Evolutionary conservation across 2,888 invertebrate species (phyloP).

Genomic region (Actias luna): DNA sequence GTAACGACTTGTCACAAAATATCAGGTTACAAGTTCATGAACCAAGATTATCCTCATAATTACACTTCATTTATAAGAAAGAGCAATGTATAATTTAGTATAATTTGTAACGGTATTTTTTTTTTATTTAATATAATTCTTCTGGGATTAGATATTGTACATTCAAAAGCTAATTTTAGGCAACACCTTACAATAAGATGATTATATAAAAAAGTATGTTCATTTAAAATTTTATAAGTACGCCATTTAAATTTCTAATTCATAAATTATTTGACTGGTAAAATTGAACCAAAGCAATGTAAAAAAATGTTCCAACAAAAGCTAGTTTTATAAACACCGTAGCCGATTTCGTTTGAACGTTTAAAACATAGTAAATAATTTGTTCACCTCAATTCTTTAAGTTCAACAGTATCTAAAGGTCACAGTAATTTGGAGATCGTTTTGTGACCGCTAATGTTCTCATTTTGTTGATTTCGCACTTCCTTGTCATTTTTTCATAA

Average conservation of each 20-base stretch:
- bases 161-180: too few relatives aligned
- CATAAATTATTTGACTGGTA: too few relatives aligned
- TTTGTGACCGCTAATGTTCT: slow-evolving; percentile 29
- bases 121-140: too few relatives aligned
- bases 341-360: slow-evolving; percentile 5
- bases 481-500: slow-evolving; percentile 39
- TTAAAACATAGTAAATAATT: slow-evolving; percentile 27
- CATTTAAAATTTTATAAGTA: too few relatives aligned
- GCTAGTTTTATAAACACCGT: background rate
- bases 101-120: too few relatives aligned
- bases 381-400: slow-evolving; percentile 32
- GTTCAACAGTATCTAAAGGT: slow-evolving; percentile 38
- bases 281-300: background rate
- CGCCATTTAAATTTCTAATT: too few relatives aligned
- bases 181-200: too few relatives aligned
- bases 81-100: background rate
- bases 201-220: too few relatives aligned
- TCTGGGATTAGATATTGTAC: too few relatives aligned
- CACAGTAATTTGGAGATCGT: slow-evolving; percentile 24
- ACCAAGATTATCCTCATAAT: slow-evolving; percentile 31
- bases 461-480: slow-evolving; percentile 39
- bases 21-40: slow-evolving; percentile 44
- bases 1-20: slow-evolving; percentile 42
- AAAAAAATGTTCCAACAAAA: background rate
- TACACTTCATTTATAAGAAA: background rate